Evolutionary conservation across 2,797 vertebrate genomes (phyloP), one percentile per base, ranked within the genome.

Genomic region (Takifugu rubripes): DNA sequence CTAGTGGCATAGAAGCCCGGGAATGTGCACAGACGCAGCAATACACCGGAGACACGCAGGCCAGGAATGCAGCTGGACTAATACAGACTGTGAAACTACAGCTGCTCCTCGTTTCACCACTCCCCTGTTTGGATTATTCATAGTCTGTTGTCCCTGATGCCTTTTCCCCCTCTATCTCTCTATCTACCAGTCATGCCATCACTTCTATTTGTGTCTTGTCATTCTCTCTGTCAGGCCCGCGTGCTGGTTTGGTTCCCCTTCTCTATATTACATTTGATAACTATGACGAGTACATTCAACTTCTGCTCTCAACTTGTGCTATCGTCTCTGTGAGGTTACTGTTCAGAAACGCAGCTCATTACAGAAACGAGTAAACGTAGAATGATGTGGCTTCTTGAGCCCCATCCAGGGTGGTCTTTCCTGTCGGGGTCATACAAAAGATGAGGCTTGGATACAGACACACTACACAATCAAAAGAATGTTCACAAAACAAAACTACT

Each of bases 21-120:
- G 84, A 85, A 86, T 88, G 84, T 85, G 82, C 82, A 81, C 25
- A 69, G 68, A 72, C 61, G 56, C 78, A 77, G 61, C 68, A 81
- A 82, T 85, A 83, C 73, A 75, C 62, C 61, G 69, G 60, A 78
- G 79, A 78, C 67, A 42, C 61, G 74, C 73, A 57, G 70, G 68
- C 53, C 72, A 59, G 78, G 86, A 87, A 89, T 86, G 84, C 75
- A 66, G 70, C 44, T 49, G 42, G 45, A 68, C 17, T 61, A 49
- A 73, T 49, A 51, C 49, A 31, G 61, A 70, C 59, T 49, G 67
- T n/a, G 33, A 4, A 27, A 67, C 63, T 56, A 46, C 59, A 79
- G 47, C 42, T 40, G 66, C 58, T 75, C 64, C 62, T 27, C 58
- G 55, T 57, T 65, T 73, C 33, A 57, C 54, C 33, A 36, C 53